Percentiles rank a stretch among this genome's conserved stretches.
Evolutionary conservation across 2,888 invertebrate species (phyloP).

Genomic region (Steinernema hermaphroditum): DNA sequence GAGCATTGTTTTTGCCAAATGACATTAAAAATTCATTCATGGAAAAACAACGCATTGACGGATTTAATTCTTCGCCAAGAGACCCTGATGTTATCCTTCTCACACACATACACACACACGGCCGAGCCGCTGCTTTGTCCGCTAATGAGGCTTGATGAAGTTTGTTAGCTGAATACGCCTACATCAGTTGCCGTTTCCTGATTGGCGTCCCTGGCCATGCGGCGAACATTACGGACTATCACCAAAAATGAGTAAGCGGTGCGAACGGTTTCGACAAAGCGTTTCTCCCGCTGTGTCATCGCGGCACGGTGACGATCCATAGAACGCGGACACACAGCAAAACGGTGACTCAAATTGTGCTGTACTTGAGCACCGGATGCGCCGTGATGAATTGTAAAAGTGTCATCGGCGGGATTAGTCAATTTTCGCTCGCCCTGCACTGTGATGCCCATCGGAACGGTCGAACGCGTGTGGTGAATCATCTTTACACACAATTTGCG

Average conservation of each 20-base stretch:
- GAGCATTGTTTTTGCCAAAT: constrained; percentile 8
- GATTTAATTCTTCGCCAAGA: background rate
- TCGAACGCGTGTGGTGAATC: background rate
- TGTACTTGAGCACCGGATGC: too few species aligned
- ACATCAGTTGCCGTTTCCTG: background rate
- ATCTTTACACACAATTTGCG: constrained; percentile 6
- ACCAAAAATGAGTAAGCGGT: background rate
- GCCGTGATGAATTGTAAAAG: background rate
- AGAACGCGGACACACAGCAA: background rate
- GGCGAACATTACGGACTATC: background rate
- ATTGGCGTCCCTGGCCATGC: background rate
- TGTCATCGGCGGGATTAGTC: background rate
- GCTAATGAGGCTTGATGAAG: constrained; percentile 15
- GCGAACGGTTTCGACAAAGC: background rate
- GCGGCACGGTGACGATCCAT: background rate
- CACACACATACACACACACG: too few species aligned
- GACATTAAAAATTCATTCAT: constrained; percentile 24
- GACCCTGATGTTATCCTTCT: background rate
- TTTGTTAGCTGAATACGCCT: constrained; percentile 12
- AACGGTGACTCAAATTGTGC: background rate
- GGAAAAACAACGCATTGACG: constrained; percentile 2
- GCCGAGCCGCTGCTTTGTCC: background rate
- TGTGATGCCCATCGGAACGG: constrained; percentile 6
- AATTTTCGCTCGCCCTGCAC: background rate
- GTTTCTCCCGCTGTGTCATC: background rate